Evolutionary conservation across 1,140 invertebrate genomes (phyloP).

Genomic region (Drosophila varians): DNA sequence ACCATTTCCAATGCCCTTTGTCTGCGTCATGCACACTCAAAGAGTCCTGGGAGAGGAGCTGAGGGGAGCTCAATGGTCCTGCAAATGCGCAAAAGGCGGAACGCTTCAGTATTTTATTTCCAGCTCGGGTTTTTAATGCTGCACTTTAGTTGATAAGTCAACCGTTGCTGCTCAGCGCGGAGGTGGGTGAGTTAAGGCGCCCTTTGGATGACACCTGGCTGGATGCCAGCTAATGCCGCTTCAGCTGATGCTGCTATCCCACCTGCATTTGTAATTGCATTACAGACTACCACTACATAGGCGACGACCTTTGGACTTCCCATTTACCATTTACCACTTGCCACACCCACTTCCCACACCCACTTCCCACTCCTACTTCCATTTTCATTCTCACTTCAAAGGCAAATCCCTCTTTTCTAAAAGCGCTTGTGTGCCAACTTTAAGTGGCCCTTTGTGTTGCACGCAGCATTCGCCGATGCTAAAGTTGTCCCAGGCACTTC

Average conservation of each 20-base stretch:
- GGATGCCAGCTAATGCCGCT: conserved; percentile 37
- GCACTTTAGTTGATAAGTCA: conserved; percentile 80
- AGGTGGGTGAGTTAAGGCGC: conserved; percentile 6
- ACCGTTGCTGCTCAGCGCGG: conserved; percentile 43
- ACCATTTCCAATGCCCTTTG: conserved; percentile 56
- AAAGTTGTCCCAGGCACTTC: conserved; percentile 44
- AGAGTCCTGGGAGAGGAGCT: neutral
- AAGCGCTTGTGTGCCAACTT: conserved; percentile 53
- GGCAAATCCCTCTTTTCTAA: conserved; percentile 56
- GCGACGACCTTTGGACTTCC: conserved; percentile 26
- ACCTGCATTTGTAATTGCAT: conserved; percentile 74
- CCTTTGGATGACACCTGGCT: conserved; percentile 54
- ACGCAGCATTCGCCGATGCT: conserved; percentile 21
- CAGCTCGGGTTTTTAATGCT: conserved; percentile 62
- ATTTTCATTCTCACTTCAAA: conserved; percentile 53
- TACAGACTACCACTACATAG: conserved; percentile 45
- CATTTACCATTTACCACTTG: neutral
- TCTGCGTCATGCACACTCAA: conserved; percentile 42
- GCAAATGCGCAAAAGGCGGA: conserved; percentile 54
- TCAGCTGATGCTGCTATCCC: conserved; percentile 15
- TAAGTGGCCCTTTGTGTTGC: conserved; percentile 74
- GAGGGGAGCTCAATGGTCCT: conserved; percentile 53
- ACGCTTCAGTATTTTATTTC: conserved; percentile 26
- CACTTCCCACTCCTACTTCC: conserved; percentile 14
- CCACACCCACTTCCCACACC: neutral